Conservation (phyloP, 2,113 vertebrate genomes). For the Gobiocypris rarus region DNA sequence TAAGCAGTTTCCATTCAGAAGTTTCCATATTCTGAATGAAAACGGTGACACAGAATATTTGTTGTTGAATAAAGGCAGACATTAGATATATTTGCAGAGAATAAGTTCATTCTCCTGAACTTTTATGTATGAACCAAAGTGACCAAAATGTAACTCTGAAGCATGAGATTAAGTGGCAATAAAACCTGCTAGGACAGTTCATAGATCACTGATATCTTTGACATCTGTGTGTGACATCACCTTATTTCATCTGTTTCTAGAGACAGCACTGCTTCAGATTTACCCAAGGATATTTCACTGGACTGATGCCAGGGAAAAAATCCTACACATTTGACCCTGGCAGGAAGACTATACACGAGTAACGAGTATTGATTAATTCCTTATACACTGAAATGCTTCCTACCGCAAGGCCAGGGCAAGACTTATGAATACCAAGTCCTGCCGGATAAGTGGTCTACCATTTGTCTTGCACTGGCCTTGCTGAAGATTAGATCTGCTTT, state of each 20-base stretch:
- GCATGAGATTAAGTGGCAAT: too few relatives aligned
- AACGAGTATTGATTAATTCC: neutral
- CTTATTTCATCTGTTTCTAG: neutral
- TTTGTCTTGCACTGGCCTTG: neutral
- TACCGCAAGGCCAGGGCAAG: neutral
- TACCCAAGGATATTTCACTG: neutral
- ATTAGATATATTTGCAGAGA: neutral
- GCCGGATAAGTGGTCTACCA: too few relatives aligned
- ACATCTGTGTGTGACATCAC: neutral
- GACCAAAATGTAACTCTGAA: neutral
- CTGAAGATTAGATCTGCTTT: neutral
- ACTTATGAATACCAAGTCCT: neutral
- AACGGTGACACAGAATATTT: neutral
- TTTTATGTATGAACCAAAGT: too few relatives aligned
- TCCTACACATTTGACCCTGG: neutral
- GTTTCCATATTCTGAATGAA: neutral
- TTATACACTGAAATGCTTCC: neutral
- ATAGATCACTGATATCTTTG: neutral
- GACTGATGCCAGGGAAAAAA: neutral
- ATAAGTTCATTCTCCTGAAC: too few relatives aligned
- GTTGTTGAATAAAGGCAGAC: too few relatives aligned
- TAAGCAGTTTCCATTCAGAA: too few relatives aligned
- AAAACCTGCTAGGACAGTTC: neutral
- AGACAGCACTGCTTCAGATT: neutral
- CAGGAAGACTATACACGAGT: neutral